Evolutionary conservation across 2,888 invertebrate species (phyloP).

Genomic region (Ophion slaviceki): DNA sequence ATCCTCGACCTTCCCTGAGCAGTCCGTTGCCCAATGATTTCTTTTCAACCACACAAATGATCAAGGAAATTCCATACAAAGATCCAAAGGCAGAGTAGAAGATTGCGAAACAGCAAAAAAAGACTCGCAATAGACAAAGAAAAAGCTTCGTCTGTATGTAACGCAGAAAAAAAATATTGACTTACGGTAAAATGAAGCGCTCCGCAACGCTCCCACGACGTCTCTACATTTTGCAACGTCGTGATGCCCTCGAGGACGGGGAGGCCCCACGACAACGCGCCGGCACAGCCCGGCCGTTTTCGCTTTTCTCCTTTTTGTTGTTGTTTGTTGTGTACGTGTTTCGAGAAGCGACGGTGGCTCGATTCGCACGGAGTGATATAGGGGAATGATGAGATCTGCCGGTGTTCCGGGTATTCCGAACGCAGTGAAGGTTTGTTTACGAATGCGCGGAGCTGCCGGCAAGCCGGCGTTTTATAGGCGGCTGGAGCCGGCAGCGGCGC

Average conservation of each 20-base stretch:
- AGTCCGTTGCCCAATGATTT: not conserved
- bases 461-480: conserved; percentile 78
- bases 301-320: conserved; percentile 22
- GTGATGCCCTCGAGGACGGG: conserved; percentile 72
- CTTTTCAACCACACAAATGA: not conserved
- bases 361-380: not conserved
- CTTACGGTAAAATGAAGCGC: conserved; percentile 81
- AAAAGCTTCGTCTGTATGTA: not conserved
- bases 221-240: conserved; percentile 80
- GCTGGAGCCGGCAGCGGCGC: conserved; percentile 55
- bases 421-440: conserved; percentile 77
- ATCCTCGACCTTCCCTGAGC: too few relatives aligned
- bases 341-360: conserved; percentile 44
- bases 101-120: not conserved
- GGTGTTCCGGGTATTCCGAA: conserved; percentile 74
- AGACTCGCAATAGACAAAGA: not conserved
- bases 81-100: not conserved
- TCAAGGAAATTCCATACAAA: not conserved
- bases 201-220: conserved; percentile 76
- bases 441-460: conserved; percentile 77
- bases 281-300: conserved; percentile 48
- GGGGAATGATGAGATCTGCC: conserved; percentile 66
- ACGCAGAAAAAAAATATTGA: conserved; percentile 59
- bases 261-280: conserved; percentile 69
- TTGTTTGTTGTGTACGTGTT: conserved; percentile 29